Evolutionary conservation across 2,113 vertebrate genomes (phyloP).

Genomic region (Corythornis vintsioides): DNA sequence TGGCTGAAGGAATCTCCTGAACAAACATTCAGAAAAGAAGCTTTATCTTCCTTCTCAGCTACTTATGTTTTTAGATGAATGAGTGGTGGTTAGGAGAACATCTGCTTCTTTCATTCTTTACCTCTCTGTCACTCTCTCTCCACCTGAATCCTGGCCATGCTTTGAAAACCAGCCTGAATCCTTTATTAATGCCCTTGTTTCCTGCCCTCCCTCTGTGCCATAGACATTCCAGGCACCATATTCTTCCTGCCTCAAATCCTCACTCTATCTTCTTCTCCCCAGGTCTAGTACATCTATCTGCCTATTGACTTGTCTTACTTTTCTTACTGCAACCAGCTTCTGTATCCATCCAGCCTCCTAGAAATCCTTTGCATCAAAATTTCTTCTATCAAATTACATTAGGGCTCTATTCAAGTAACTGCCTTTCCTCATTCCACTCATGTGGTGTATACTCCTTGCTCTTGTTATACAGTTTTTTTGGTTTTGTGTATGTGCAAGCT

Average conservation of each 20-base stretch:
- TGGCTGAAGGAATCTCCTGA: slow-evolving; percentile 1
- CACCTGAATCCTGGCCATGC: background rate
- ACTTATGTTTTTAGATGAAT: background rate
- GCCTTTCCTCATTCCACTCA: background rate
- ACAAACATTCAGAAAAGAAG: background rate
- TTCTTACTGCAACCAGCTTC: background rate
- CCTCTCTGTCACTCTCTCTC: background rate
- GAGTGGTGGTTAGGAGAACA: background rate
- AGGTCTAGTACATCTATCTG: background rate
- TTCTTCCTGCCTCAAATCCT: background rate
- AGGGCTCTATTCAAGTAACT: background rate
- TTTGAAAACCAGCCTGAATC: background rate
- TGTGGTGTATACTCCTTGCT: background rate
- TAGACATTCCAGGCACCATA: background rate
- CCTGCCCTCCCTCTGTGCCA: background rate
- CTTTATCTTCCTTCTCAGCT: background rate
- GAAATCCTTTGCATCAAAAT: background rate
- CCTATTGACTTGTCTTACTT: background rate
- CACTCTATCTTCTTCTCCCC: background rate
- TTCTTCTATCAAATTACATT: background rate
- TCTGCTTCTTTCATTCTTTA: background rate
- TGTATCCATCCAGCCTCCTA: background rate
- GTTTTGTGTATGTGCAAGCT: background rate
- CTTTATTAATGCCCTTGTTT: background rate
- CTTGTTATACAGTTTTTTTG: background rate